Conservation (phyloP, 2,113 vertebrate species). For the Mormoops blainvillei region DNA sequence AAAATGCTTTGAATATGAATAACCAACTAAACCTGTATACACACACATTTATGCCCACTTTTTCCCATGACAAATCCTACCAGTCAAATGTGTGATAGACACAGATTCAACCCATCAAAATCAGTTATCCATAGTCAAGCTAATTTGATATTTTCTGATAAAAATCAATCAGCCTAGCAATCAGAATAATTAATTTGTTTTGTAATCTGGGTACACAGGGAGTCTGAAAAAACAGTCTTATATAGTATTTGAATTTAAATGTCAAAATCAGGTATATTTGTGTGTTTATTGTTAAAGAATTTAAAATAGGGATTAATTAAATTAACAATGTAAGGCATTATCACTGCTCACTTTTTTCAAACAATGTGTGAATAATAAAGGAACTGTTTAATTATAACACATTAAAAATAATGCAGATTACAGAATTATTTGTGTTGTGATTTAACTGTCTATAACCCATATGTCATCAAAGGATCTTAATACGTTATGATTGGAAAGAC, state of each 20-base stretch:
- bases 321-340: background rate
- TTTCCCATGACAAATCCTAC: background rate
- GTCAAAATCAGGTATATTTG: background rate
- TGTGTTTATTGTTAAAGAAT: background rate
- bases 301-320: background rate
- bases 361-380: background rate
- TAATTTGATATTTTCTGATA: background rate
- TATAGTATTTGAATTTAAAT: background rate
- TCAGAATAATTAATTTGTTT: background rate
- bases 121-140: background rate
- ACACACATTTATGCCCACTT: too few species aligned
- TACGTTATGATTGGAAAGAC: background rate
- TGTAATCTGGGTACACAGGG: background rate
- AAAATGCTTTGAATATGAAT: background rate
- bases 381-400: background rate
- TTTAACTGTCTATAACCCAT: background rate
- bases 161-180: background rate
- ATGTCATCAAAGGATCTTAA: background rate
- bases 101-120: background rate
- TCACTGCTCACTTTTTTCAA: background rate
- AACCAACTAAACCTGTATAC: background rate
- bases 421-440: background rate
- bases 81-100: background rate
- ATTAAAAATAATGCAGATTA: background rate
- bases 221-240: background rate